phyloP scores from a whole-genome alignment of 1,140 invertebrate genomes.

The Cydia fagiglandana region DNA sequence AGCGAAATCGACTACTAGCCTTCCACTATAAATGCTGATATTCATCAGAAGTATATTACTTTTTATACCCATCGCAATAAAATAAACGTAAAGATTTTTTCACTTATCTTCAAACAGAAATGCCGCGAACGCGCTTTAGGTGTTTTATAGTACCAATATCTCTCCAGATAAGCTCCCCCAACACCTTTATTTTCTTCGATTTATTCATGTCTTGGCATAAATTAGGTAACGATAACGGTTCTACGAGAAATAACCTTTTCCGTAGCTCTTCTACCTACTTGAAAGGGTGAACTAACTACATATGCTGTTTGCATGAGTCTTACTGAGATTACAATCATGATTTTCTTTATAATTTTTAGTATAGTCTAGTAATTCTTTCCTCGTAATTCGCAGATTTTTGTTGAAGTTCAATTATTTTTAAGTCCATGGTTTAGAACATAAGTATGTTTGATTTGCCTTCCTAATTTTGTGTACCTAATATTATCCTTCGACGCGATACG shows the following conservation, averaged over 20 bases:
- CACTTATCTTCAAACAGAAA: constrained; percentile 47
- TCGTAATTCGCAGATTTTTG: too few species aligned
- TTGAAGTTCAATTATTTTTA: too few species aligned
- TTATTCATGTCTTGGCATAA: constrained; percentile 72
- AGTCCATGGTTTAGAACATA: too few species aligned
- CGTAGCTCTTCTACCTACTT: neutral
- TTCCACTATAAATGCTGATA: neutral
- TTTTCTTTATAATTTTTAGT: neutral
- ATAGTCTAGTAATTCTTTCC: neutral
- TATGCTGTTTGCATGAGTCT: neutral
- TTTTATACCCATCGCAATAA: constrained; percentile 31
- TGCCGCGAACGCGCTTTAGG: constrained; percentile 45
- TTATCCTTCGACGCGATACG: too few species aligned
- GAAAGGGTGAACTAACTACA: neutral
- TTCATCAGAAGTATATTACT: neutral
- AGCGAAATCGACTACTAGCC: neutral
- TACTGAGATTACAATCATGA: neutral
- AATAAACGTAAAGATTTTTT: constrained; percentile 45
- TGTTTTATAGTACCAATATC: constrained; percentile 66
- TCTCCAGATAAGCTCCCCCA: constrained; percentile 59
- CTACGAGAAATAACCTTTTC: constrained; percentile 13
- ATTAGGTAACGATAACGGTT: constrained; percentile 50
- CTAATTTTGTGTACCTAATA: too few species aligned
- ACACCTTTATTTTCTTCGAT: constrained; percentile 66
- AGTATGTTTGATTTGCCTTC: too few species aligned